Evolutionary conservation across 2,888 invertebrate genomes (phyloP).

Genomic region (Plagodis pulveraria): DNA sequence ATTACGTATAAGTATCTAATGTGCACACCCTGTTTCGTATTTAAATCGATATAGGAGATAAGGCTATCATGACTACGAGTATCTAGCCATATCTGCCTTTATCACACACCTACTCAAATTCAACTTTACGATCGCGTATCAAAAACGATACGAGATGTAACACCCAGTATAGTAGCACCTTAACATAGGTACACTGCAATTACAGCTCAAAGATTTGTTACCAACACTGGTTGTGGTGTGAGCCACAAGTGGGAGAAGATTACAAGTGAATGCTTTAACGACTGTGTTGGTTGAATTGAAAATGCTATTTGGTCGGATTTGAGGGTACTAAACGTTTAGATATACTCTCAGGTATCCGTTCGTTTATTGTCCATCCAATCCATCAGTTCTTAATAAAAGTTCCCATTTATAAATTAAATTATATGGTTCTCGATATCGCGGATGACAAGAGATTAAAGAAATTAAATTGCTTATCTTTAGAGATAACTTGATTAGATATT

Average conservation of each 20-base stretch:
- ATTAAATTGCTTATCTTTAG: no score
- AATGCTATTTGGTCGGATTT: constrained; percentile 3
- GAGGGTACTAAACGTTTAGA: neutral
- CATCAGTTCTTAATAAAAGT: no score
- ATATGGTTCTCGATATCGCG: no score
- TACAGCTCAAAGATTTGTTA: constrained; percentile 74
- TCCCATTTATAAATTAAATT: no score
- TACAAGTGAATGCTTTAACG: constrained; percentile 1
- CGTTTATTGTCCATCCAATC: no score
- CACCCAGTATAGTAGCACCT: constrained; percentile 22
- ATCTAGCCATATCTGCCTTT: neutral
- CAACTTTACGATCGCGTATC: neutral
- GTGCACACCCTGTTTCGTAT: no score
- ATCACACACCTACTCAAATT: neutral
- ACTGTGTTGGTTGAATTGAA: neutral
- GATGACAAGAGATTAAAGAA: no score
- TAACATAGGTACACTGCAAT: constrained; percentile 63
- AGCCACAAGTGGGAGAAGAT: constrained; percentile 40
- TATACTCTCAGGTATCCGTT: neutral
- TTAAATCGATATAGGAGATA: no score
- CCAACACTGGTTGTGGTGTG: constrained; percentile 49
- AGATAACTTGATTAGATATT: no score
- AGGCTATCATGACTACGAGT: no score
- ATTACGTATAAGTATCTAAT: no score
- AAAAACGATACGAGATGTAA: constrained; percentile 4